Conservation (phyloP, 2,797 vertebrate species). For the Sebastes vulpes region DNA sequence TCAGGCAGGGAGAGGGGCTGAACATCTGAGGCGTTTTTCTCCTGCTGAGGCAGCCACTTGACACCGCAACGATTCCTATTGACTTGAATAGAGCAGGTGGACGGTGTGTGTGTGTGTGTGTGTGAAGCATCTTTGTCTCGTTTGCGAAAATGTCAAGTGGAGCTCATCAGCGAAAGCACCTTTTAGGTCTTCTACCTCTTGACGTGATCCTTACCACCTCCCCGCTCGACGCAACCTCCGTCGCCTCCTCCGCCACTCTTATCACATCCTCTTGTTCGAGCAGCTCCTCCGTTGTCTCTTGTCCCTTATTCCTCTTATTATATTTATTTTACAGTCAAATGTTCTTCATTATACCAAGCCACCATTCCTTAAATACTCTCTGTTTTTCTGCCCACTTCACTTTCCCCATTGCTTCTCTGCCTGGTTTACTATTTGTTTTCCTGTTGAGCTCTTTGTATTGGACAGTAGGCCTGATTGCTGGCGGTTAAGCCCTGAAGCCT, state of each 20-base stretch:
- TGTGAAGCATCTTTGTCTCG: neutral
- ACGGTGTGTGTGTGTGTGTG: constrained; percentile 7
- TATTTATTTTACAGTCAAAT: neutral
- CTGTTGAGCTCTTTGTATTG: constrained; percentile 9
- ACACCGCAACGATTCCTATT: constrained; percentile 20
- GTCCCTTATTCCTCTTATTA: neutral
- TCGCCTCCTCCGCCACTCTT: neutral
- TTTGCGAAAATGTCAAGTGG: constrained; percentile 50
- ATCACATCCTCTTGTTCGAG: constrained; percentile 16
- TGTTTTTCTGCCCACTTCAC: neutral
- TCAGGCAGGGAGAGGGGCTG: constrained; percentile 16
- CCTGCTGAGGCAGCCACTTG: constrained; percentile 41
- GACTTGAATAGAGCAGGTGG: constrained; percentile 57
- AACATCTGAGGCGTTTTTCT: constrained; percentile 40
- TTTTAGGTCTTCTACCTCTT: constrained; percentile 30
- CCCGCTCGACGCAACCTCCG: neutral
- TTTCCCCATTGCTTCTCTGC: neutral
- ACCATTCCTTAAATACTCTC: neutral
- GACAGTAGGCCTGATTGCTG: constrained; percentile 16
- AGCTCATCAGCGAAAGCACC: constrained; percentile 44
- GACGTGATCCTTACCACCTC: constrained; percentile 12
- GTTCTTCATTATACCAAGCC: neutral
- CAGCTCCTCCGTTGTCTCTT: neutral
- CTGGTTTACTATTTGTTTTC: neutral
- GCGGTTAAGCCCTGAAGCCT: constrained; percentile 33